Conservation (phyloP, 2,797 vertebrate genomes). For the Channallabes apus region DNA sequence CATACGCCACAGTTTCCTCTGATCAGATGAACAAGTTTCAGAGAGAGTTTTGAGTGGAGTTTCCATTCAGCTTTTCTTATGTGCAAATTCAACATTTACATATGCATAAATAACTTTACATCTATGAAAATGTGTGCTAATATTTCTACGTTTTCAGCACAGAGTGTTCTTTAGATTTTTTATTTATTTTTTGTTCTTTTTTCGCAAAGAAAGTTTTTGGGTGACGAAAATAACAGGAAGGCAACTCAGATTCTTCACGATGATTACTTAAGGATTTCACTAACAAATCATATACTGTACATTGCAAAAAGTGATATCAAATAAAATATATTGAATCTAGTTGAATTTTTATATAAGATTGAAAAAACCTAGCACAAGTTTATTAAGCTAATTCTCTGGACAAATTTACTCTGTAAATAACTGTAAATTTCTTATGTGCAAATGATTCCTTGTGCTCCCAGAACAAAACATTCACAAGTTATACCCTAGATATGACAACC, state of each 20-base stretch:
- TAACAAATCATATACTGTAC: too few relatives aligned
- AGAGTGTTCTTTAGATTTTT: neutral
- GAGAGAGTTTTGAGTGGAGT: neutral
- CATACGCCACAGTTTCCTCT: slow-evolving; percentile 9
- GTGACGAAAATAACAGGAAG: neutral
- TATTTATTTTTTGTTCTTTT: too few relatives aligned
- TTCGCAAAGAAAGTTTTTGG: neutral
- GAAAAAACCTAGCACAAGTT: too few relatives aligned
- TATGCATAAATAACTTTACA: slow-evolving; percentile 3
- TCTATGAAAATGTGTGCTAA: neutral
- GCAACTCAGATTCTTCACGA: neutral
- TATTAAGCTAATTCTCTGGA: too few relatives aligned
- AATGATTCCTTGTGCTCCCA: too few relatives aligned
- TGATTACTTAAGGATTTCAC: neutral
- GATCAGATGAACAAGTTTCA: neutral
- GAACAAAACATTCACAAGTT: too few relatives aligned
- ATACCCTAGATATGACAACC: too few relatives aligned
- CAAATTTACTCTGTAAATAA: too few relatives aligned
- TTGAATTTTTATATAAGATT: too few relatives aligned
- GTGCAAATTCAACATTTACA: slow-evolving; percentile 15
- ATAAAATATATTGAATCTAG: too few relatives aligned
- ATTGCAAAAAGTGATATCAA: too few relatives aligned
- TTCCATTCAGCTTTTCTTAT: neutral
- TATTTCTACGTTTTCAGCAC: neutral
- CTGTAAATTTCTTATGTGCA: too few relatives aligned